phyloP scores from a whole-genome alignment of 2,888 invertebrate species.

The Metalampra italica region DNA sequence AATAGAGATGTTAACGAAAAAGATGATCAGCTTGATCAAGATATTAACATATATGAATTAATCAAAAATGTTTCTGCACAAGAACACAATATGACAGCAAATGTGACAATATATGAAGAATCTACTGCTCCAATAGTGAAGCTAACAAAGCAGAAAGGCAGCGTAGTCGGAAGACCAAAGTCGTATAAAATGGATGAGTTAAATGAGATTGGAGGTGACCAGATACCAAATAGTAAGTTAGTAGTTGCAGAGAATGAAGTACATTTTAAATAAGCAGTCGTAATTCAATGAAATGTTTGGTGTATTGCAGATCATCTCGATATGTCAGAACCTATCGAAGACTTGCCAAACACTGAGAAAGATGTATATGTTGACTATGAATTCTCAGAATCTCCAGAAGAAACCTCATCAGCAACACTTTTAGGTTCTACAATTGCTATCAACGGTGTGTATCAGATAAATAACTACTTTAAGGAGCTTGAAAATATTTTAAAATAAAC shows the following conservation, averaged over 20 bases:
- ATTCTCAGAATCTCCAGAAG: conserved; percentile 26
- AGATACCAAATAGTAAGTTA: conserved; percentile 50
- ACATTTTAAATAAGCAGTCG: not conserved
- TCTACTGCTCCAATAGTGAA: not conserved
- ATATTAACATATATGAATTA: no score
- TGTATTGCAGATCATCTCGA: conserved; percentile 47
- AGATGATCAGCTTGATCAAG: no score
- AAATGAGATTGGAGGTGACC: conserved; percentile 19
- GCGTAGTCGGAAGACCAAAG: conserved; percentile 51
- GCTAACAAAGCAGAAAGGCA: conserved; percentile 25
- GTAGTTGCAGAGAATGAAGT: not conserved
- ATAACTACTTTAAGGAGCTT: not conserved
- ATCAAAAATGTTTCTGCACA: not conserved
- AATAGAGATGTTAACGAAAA: conserved; percentile 37
- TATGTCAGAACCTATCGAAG: conserved; percentile 17
- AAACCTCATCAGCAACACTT: conserved; percentile 12
- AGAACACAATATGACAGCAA: conserved; percentile 3
- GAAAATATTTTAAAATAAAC: not conserved
- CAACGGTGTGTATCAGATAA: conserved; percentile 15
- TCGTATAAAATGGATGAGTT: conserved; percentile 54
- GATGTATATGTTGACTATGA: conserved; percentile 46
- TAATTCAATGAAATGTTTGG: conserved; percentile 20
- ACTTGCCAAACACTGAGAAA: conserved; percentile 25
- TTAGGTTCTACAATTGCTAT: conserved; percentile 6
- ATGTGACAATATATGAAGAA: not conserved